Evolutionary conservation across 2,113 vertebrate species (phyloP).

Genomic region (Melierax canorus): DNA sequence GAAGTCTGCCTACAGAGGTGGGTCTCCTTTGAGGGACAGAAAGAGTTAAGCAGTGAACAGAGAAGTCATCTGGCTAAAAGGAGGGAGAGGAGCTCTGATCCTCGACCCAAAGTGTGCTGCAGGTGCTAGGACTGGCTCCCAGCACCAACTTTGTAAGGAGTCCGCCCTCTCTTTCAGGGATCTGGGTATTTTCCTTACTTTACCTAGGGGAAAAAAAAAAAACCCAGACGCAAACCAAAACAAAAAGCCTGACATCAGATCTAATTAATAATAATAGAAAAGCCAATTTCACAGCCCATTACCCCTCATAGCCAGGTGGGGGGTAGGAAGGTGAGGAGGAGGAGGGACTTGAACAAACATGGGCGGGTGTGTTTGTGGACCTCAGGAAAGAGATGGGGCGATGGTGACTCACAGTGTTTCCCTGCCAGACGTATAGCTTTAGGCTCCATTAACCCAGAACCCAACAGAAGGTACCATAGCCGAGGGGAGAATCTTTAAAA

Average conservation of each 20-base stretch:
- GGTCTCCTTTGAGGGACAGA: not conserved
- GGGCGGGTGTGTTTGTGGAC: constrained; percentile 44
- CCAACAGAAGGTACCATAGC: constrained; percentile 52
- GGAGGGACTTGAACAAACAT: constrained; percentile 64
- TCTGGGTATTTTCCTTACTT: not conserved
- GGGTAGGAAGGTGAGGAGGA: constrained; percentile 51
- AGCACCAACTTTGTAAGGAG: not conserved
- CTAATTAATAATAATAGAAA: constrained; percentile 79
- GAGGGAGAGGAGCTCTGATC: not conserved
- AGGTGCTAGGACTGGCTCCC: not conserved
- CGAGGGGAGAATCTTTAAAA: constrained; percentile 55
- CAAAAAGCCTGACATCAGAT: constrained; percentile 56
- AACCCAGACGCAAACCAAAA: not conserved
- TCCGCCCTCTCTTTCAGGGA: not conserved
- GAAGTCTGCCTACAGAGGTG: not conserved
- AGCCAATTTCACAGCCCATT: constrained; percentile 76
- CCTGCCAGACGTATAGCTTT: constrained; percentile 36
- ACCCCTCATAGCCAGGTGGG: constrained; percentile 42
- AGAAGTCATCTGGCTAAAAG: not conserved
- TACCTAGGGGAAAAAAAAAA: not conserved
- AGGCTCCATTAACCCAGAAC: constrained; percentile 62
- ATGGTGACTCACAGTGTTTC: constrained; percentile 4
- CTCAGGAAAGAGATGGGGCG: not conserved
- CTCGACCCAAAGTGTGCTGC: not conserved
- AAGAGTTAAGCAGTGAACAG: not conserved